Evolutionary conservation across 2,888 invertebrate species (phyloP).

Genomic region (Julus scandinavius): DNA sequence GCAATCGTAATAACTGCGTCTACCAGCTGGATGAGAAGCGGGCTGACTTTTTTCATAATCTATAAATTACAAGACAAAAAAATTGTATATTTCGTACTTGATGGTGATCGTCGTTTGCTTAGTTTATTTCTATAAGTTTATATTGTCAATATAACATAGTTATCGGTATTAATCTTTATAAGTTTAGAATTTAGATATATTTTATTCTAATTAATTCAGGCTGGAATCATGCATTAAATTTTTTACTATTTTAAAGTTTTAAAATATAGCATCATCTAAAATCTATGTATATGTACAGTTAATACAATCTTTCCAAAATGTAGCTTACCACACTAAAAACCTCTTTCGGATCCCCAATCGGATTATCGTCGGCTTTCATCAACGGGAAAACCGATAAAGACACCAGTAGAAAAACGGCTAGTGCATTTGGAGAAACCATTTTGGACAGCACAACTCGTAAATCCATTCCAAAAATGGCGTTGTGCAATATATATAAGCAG

Average conservation of each 20-base stretch:
- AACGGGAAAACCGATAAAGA: background rate
- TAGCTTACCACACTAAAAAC: background rate
- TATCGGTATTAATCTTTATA: too few relatives aligned
- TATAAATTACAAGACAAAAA: background rate
- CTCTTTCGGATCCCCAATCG: background rate
- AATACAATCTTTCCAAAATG: background rate
- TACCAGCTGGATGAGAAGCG: background rate
- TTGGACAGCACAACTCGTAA: background rate
- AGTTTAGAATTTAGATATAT: too few relatives aligned
- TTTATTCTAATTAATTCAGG: too few relatives aligned
- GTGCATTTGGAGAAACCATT: background rate
- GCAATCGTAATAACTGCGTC: background rate
- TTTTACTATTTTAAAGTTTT: too few relatives aligned
- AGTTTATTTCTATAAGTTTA: too few relatives aligned
- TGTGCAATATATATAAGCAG: constrained; percentile 33
- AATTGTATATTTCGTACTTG: too few relatives aligned
- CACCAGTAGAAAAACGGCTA: background rate
- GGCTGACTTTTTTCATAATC: background rate
- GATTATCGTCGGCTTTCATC: background rate
- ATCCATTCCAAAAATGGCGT: background rate
- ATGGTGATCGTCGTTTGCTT: too few relatives aligned
- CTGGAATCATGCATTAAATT: too few relatives aligned
- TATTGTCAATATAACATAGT: too few relatives aligned
- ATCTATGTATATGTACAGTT: too few relatives aligned
- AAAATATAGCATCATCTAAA: too few relatives aligned